phyloP scores from a whole-genome alignment of 2,113 vertebrate genomes.

The Fregata magnificens region DNA sequence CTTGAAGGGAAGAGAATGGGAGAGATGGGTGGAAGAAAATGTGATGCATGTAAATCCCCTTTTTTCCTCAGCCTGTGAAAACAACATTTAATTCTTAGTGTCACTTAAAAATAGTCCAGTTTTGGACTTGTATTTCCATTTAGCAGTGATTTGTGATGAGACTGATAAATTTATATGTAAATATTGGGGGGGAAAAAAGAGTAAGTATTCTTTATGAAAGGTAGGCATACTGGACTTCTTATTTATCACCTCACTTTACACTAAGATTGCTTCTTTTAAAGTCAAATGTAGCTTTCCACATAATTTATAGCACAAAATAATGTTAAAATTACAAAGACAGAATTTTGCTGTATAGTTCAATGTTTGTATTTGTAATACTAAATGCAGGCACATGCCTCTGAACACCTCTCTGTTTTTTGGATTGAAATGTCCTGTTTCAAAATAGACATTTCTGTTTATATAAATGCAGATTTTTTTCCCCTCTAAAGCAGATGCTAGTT shows the following conservation, averaged over 20 bases:
- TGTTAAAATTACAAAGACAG: neutral
- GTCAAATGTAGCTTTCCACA: neutral
- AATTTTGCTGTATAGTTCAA: neutral
- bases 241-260: neutral
- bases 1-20: neutral
- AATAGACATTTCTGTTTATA: neutral
- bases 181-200: neutral
- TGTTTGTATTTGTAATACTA: neutral
- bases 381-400: neutral
- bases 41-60: accelerated
- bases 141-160: neutral
- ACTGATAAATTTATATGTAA: neutral
- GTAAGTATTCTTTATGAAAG: neutral
- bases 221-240: neutral
- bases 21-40: neutral
- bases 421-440: neutral
- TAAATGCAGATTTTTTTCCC: neutral
- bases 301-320: neutral
- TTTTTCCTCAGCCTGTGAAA: neutral
- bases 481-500: neutral
- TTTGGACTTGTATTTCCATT: neutral
- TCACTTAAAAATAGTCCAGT: neutral
- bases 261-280: neutral
- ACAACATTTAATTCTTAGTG: neutral
- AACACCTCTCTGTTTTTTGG: neutral